phyloP scores from a whole-genome alignment of 2,888 invertebrate genomes.

The Limnephilus lunatus region DNA sequence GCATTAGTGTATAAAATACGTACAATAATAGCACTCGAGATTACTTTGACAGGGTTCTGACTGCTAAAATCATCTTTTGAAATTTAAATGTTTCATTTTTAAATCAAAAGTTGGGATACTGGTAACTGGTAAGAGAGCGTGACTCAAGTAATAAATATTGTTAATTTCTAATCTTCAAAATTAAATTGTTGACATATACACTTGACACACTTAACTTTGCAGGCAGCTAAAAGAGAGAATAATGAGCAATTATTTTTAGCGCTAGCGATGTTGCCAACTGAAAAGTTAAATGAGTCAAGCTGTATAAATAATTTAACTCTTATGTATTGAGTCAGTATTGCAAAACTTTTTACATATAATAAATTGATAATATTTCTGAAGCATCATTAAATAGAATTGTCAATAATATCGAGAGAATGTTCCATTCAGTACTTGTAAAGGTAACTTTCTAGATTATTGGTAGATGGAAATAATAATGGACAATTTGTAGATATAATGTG shows the following conservation, averaged over 20 bases:
- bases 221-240: neutral
- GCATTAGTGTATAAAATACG: neutral
- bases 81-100: neutral
- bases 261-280: neutral
- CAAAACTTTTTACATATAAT: neutral
- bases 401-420: too few relatives aligned
- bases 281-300: neutral
- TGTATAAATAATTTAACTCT: neutral
- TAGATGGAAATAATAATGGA: too few relatives aligned
- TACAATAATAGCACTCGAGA: neutral
- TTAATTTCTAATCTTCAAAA: neutral
- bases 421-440: too few relatives aligned
- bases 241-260: too few relatives aligned
- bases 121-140: neutral
- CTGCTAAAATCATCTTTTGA: neutral
- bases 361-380: neutral
- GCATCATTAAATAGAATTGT: neutral
- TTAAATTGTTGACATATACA: neutral
- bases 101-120: neutral
- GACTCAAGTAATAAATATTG: neutral
- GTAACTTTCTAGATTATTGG: too few relatives aligned
- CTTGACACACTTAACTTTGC: neutral
- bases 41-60: neutral
- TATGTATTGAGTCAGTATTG: neutral
- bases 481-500: too few relatives aligned